phyloP scores from a whole-genome alignment of 2,113 vertebrate genomes.

The Clarias magur region DNA sequence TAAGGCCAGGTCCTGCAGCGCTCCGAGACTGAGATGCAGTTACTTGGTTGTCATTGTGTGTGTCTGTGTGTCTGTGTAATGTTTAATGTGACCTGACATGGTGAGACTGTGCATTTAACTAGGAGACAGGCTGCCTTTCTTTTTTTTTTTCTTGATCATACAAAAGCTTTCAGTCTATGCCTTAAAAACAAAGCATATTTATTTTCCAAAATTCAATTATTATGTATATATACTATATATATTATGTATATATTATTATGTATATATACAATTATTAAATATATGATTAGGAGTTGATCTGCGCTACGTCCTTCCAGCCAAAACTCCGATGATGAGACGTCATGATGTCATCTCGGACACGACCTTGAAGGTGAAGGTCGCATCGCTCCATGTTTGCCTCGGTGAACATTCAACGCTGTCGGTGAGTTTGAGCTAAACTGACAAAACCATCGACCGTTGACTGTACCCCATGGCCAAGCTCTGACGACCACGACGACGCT shows the following conservation, averaged over 20 bases:
- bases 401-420: constrained; percentile 99
- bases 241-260: too few species aligned
- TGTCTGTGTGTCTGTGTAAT: constrained; percentile 8
- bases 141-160: background rate
- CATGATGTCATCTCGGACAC: constrained; percentile 47
- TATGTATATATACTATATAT: too few species aligned
- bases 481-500: background rate
- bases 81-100: constrained; percentile 30
- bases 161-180: background rate
- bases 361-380: constrained; percentile 62
- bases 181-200: background rate
- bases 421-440: constrained; percentile 95
- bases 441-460: constrained; percentile 99
- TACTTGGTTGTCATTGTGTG: background rate
- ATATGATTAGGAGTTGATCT: background rate
- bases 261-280: too few species aligned
- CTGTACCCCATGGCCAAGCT: constrained; percentile 92
- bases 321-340: constrained; percentile 7
- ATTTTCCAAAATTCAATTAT: too few species aligned
- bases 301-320: constrained; percentile 11
- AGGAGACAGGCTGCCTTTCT: background rate
- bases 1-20: constrained; percentile 74
- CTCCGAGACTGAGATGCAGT: constrained; percentile 25
- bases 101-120: constrained; percentile 23
- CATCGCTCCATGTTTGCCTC: constrained; percentile 74